phyloP scores from a whole-genome alignment of 2,888 invertebrate genomes.

The Scrobipalpa costella region DNA sequence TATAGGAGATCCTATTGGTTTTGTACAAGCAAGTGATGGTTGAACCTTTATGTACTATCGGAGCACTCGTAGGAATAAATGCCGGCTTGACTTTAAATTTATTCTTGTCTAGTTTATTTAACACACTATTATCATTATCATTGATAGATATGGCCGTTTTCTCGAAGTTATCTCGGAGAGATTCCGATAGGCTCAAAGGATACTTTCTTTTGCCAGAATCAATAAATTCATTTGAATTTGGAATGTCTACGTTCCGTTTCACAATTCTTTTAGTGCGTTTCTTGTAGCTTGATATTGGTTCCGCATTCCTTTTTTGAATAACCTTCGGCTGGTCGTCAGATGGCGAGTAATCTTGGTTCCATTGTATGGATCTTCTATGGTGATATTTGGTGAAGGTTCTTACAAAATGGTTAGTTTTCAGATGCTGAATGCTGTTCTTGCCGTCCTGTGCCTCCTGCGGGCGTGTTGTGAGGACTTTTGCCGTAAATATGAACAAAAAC shows the following conservation, averaged over 20 bases:
- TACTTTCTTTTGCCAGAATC: slow-evolving; percentile 29
- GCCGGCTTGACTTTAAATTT: slow-evolving; percentile 55
- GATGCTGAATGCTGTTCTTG: slow-evolving; percentile 63
- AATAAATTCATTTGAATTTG: slow-evolving; percentile 55
- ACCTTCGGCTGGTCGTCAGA: slow-evolving; percentile 49
- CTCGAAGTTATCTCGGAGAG: slow-evolving; percentile 47
- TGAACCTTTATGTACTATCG: slow-evolving; percentile 55
- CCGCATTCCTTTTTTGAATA: slow-evolving; percentile 57
- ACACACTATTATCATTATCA: slow-evolving; percentile 53
- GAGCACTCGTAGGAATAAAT: slow-evolving; percentile 46
- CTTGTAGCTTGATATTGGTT: too few relatives aligned
- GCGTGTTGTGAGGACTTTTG: slow-evolving; percentile 70
- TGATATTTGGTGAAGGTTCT: slow-evolving; percentile 75
- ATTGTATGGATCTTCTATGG: slow-evolving; percentile 68
- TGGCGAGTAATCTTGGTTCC: slow-evolving; percentile 61
- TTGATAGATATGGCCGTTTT: slow-evolving; percentile 51
- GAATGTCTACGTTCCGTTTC: slow-evolving; percentile 60
- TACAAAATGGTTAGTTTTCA: slow-evolving; percentile 67
- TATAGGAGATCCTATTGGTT: slow-evolving; percentile 61
- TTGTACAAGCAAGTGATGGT: slow-evolving; percentile 68
- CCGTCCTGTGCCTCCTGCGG: slow-evolving; percentile 66
- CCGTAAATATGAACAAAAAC: slow-evolving; percentile 74
- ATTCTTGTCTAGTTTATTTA: slow-evolving; percentile 44
- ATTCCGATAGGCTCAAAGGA: slow-evolving; percentile 41
- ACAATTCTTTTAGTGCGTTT: neutral